A percentile compares a stretch with the other conserved stretches of the same genome.
phyloP scores from a whole-genome alignment of 2,888 invertebrate species.

The Hemaris fuciformis region DNA sequence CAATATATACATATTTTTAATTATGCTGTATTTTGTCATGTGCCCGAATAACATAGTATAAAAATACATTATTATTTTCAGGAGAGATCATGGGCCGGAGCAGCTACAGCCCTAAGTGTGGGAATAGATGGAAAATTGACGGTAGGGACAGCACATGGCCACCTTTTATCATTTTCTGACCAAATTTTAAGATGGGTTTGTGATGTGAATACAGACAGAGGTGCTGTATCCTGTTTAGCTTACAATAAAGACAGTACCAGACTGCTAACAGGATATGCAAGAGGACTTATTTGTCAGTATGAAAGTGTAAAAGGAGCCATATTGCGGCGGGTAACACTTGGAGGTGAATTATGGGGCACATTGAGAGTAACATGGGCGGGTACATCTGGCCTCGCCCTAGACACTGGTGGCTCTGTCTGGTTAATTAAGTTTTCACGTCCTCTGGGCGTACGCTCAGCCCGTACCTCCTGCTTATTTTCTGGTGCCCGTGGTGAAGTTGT shows the following conservation, averaged over 20 bases:
- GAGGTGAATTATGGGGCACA: slow-evolving; percentile 75
- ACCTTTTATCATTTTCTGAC: slow-evolving; percentile 87
- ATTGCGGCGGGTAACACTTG: slow-evolving; percentile 70
- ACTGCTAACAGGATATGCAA: slow-evolving; percentile 86
- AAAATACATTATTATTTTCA: slow-evolving; percentile 53
- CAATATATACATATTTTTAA: too few species aligned
- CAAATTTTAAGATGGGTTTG: slow-evolving; percentile 96
- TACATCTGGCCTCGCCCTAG: slow-evolving; percentile 82
- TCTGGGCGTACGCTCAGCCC: slow-evolving; percentile 93
- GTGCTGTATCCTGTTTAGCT: slow-evolving; percentile 90
- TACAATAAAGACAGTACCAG: slow-evolving; percentile 94
- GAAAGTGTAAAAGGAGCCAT: slow-evolving; percentile 86
- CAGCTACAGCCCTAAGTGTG: slow-evolving; percentile 91
- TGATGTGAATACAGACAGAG: slow-evolving; percentile 84
- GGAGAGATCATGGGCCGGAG: slow-evolving; percentile 94
- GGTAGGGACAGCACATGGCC: slow-evolving; percentile 97
- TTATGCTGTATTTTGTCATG: too few species aligned
- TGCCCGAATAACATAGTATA: too few species aligned
- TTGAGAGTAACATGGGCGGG: slow-evolving; percentile 74
- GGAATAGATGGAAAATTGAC: slow-evolving; percentile 87
- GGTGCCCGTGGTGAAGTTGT: slow-evolving; percentile 95
- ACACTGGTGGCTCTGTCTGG: slow-evolving; percentile 98
- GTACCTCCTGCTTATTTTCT: slow-evolving; percentile 96
- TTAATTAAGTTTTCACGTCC: slow-evolving; percentile 93
- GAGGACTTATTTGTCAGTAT: slow-evolving; percentile 95